Evolutionary conservation across 2,113 vertebrate species (phyloP), one percentile per base, ranked within the genome.

Genomic region (Atractosteus spatula): DNA sequence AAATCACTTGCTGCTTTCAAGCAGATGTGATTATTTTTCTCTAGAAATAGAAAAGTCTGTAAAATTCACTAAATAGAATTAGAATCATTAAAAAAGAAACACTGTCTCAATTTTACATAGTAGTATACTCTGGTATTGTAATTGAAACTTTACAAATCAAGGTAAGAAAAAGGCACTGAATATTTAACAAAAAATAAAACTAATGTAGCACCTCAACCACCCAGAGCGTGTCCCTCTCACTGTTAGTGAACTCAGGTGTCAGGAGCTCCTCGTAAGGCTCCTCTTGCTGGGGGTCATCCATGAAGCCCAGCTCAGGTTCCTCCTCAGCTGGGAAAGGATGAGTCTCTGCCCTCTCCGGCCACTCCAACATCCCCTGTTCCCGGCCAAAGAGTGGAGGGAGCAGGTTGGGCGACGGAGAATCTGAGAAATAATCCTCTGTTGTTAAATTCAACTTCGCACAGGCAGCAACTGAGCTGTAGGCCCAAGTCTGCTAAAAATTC

Each of bases 201-300:
- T 62, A 55, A 7, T 56, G 17, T 17, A n/a, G 79, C 65, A 93
- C 90, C 91, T 93, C 91, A 41, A 90, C 89, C 79, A 91, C 90
- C 79, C 91, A 91, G 3, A 91, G 86, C 0, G 88, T 84, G 61
- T 93, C 91, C 74, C 90, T 86, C 79, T 92, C 92, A 55, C 90
- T 81, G 74, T 79, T 88, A 70, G 92, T 89, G 78, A 91, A 91
- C 11, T 90, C 89, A 3, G 90, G 86, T 3, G 90, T 89, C n/a
- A 92, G 87, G 66, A 93, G 84, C 76, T 93, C 92, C 76, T 93
- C 91, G 6, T 89, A 92, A 0, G 85, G 82, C 65, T 93, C 92
- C 72, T 93, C 91, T 14, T 91, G 89, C 76, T 92, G 91, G 0
- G 90, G 85, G 55, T 93, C 91, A 12, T 93, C 92, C 91, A 92